A percentile compares a stretch with the other conserved stretches of the same genome.
Conservation (phyloP, 1,140 invertebrate species). For the Bemisia tabaci region DNA sequence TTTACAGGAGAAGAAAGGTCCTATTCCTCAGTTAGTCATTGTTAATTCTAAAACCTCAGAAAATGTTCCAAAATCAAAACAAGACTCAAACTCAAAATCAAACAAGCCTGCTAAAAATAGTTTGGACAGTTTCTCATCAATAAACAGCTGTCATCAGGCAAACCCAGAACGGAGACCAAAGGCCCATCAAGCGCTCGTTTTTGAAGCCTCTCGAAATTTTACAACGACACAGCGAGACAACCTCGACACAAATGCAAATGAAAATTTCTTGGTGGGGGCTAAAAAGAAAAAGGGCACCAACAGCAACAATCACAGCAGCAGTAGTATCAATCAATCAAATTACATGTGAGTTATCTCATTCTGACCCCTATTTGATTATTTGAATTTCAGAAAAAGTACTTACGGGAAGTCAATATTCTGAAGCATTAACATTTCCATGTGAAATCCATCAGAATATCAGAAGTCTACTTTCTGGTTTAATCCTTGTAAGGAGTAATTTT, state of each 20-base stretch:
- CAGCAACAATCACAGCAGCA: background rate
- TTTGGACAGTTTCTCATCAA: background rate
- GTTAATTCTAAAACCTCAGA: background rate
- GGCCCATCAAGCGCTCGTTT: background rate
- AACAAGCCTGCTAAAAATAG: background rate
- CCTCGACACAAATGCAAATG: background rate
- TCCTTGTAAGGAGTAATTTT: no score
- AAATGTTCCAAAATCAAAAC: background rate
- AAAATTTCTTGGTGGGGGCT: slow-evolving; percentile 14
- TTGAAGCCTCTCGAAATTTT: background rate
- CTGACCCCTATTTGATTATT: no score
- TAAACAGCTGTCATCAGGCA: background rate
- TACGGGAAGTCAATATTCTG: no score
- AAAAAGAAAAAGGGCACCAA: slow-evolving; percentile 20
- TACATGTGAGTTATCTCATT: background rate
- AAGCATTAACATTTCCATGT: no score
- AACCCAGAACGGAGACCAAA: background rate
- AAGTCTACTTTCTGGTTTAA: no score
- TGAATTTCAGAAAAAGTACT: no score
- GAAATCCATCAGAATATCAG: no score
- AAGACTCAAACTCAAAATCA: background rate
- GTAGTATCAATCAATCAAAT: background rate
- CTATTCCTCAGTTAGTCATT: background rate
- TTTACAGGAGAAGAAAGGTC: background rate
- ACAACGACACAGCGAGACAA: background rate